phyloP scores from a whole-genome alignment of 2,797 vertebrate species.

The Pseudotriccus pelzelni region DNA sequence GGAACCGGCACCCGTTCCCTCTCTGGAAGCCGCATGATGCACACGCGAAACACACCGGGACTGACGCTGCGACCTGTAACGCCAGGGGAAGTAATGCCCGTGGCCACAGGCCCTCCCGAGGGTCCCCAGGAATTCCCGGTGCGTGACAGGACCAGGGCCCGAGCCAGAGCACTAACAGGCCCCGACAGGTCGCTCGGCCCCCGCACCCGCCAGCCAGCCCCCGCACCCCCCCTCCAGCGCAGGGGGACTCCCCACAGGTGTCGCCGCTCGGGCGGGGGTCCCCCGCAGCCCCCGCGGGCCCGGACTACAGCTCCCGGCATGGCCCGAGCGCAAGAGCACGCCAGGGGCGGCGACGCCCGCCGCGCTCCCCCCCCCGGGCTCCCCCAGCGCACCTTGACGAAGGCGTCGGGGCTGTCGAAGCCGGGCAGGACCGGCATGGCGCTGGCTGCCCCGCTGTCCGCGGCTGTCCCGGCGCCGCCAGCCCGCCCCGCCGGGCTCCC shows the following conservation, averaged over 20 bases:
- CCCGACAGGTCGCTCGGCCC: neutral
- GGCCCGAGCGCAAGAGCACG: neutral
- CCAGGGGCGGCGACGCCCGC: neutral
- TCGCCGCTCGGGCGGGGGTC: neutral
- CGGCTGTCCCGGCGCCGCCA: neutral
- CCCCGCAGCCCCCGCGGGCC: neutral
- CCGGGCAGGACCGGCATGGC: neutral
- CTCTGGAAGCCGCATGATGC: neutral
- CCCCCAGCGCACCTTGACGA: neutral
- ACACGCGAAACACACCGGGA: rapidly evolving
- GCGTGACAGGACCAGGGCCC: neutral
- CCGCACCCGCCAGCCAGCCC: neutral
- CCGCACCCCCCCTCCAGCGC: neutral
- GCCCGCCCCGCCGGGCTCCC: neutral
- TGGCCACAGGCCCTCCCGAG: neutral
- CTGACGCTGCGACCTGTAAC: rapidly evolving
- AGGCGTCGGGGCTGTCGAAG: neutral
- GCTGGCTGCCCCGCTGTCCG: neutral
- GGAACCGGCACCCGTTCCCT: rapidly evolving
- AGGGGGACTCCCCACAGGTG: neutral
- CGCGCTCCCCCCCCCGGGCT: neutral
- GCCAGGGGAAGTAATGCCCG: neutral
- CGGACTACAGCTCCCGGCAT: conserved; percentile 26
- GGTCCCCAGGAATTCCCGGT: neutral
- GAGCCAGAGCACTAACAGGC: too few species aligned